Evolutionary conservation across 1,140 invertebrate genomes (phyloP), one percentile per base, ranked within the genome.

Genomic region (Limonius californicus): DNA sequence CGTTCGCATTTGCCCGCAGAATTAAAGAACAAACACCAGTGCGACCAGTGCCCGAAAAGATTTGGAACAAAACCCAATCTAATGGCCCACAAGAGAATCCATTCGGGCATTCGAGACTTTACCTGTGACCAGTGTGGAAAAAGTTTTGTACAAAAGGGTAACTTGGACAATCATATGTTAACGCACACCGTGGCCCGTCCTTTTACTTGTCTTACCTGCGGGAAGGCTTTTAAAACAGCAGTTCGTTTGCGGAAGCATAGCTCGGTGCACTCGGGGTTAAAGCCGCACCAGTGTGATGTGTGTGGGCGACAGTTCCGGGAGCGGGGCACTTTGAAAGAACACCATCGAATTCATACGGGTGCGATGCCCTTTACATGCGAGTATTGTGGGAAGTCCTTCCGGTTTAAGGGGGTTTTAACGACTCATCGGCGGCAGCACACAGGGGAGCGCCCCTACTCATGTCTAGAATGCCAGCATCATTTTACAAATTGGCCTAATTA

Each of bases 401-500:
- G 86, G 27, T 89, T 89, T 65, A 88, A 87, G 71, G 84, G 84
- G 12, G 84, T 87, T 57, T 72, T 88, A 53, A 86, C 84, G 72
- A 84, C 83, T 15, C 87, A 89, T 73, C 73, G 85, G 45, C 74
- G 86, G 21, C 85, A 86, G 56, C 85, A 87, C 65, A 87, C 84
- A 0, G 84, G 85, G 2, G 80, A 82, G 18, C 77, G 83, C 43
- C 85, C 84, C 0, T 87, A 85, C 69, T 79, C 79, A 0, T 85
- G 82, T 73, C 66, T 79, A 21, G 78, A 80, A 61, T 86, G 84
- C 64, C 82, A 85, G 61, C 83, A 87, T 73, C 85, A 87, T 68
- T 89, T 89, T 64, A 88, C 87, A 1, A 89, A 89, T 74, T 88
- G 86, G 86, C 84, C 87, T 6, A 89, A 89, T 76, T 89, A 87